A percentile compares a stretch with the other conserved stretches of the same genome.
Evolutionary conservation across 2,888 invertebrate genomes (phyloP).

Genomic region (Artemia sinica): DNA sequence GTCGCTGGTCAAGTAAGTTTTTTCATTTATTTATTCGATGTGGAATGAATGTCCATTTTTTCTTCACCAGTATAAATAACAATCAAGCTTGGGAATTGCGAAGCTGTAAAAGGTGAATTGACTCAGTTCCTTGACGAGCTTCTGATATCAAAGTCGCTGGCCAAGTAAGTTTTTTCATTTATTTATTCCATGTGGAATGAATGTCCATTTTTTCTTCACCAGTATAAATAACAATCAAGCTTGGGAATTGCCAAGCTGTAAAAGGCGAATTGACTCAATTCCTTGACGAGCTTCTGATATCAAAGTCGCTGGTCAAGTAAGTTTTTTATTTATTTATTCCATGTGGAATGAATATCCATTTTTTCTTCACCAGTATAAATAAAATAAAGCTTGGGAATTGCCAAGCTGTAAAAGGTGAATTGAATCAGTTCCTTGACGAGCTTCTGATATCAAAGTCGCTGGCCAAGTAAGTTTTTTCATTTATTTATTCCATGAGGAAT

Average conservation of each 20-base stretch:
- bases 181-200: too few species aligned
- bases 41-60: too few species aligned
- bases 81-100: conserved; percentile 83
- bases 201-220: too few species aligned
- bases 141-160: conserved; percentile 84
- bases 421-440: conserved; percentile 97
- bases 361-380: conserved; percentile 50
- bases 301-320: conserved; percentile 76
- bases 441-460: conserved; percentile 89
- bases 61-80: conserved; percentile 48
- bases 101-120: conserved; percentile 81
- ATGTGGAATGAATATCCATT: too few species aligned
- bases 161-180: conserved; percentile 41
- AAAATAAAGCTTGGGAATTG: conserved; percentile 87
- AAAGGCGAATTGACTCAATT: conserved; percentile 91
- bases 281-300: conserved; percentile 94
- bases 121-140: conserved; percentile 97
- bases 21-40: too few species aligned
- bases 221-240: conserved; percentile 68
- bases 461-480: conserved; percentile 45
- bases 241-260: conserved; percentile 86
- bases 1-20: conserved; percentile 57
- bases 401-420: conserved; percentile 76
- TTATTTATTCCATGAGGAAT: too few species aligned
- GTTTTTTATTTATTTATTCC: neutral